phyloP scores from a whole-genome alignment of 2,888 invertebrate genomes.

The Harpalus rufipes region DNA sequence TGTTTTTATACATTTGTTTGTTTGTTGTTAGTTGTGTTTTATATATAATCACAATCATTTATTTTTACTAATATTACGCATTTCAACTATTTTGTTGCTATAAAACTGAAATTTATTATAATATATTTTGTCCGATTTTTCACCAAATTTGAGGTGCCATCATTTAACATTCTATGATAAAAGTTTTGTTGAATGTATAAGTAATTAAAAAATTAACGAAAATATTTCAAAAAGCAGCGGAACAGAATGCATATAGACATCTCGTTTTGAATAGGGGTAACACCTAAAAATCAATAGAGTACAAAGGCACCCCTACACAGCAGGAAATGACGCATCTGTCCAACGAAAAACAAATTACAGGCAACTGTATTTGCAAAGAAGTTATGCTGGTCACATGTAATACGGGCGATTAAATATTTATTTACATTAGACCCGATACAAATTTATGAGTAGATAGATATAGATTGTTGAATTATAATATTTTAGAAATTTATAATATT shows the following conservation, averaged over 20 bases:
- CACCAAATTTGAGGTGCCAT: no score
- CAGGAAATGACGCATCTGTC: conserved; percentile 33
- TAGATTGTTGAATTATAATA: no score
- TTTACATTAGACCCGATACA: not conserved
- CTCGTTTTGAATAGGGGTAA: conserved; percentile 40
- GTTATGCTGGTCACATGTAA: not conserved
- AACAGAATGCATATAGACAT: conserved; percentile 20
- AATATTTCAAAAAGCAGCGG: not conserved
- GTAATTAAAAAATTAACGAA: not conserved
- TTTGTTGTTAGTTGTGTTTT: not conserved
- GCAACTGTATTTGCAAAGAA: conserved; percentile 17
- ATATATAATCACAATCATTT: not conserved
- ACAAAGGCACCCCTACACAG: conserved; percentile 5
- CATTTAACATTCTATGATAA: no score
- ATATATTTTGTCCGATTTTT: no score
- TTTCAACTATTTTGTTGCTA: no score
- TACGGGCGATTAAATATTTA: not conserved
- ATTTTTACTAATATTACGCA: no score
- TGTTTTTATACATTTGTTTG: not conserved
- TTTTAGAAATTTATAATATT: no score
- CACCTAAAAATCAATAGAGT: conserved; percentile 42
- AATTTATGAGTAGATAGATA: not conserved
- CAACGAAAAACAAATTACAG: conserved; percentile 22
- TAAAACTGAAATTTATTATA: no score
- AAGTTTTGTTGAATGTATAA: not conserved